Evolutionary conservation across 2,797 vertebrate genomes (phyloP).

Genomic region (Picus viridis): DNA sequence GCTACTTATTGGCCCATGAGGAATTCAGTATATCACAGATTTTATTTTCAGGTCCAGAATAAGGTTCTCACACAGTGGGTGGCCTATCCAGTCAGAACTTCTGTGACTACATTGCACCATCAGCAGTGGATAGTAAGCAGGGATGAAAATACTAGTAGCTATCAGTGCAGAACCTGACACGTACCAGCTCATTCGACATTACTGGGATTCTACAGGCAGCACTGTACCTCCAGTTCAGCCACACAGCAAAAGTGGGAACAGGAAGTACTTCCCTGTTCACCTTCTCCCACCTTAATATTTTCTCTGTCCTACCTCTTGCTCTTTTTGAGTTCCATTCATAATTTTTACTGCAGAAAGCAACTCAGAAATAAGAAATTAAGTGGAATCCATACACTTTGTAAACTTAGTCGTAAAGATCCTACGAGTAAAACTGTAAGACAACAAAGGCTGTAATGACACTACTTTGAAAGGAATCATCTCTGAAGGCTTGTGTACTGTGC

Average conservation of each 20-base stretch:
- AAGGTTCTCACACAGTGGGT: rapidly evolving
- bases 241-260: not conserved
- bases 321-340: not conserved
- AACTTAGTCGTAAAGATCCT: not conserved
- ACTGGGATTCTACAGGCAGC: not conserved
- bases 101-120: not conserved
- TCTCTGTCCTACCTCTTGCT: not conserved
- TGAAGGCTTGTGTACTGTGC: not conserved
- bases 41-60: not conserved
- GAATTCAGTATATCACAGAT: not conserved
- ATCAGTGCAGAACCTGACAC: not conserved
- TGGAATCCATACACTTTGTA: not conserved
- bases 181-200: not conserved
- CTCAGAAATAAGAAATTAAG: not conserved
- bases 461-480: not conserved
- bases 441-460: not conserved
- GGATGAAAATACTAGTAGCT: not conserved
- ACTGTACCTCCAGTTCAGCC: not conserved
- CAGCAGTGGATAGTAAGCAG: not conserved
- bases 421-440: not conserved
- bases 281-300: not conserved
- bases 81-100: not conserved
- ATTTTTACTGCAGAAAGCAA: too few species aligned
- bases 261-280: not conserved
- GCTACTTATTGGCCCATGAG: rapidly evolving